A percentile compares a stretch with the other conserved stretches of the same genome.
These are phyloP conservation scores for Lepilemur ruficaudatus DNA, from an alignment of 2,797 vertebrate species.

Conservation along the genomic window DNA sequence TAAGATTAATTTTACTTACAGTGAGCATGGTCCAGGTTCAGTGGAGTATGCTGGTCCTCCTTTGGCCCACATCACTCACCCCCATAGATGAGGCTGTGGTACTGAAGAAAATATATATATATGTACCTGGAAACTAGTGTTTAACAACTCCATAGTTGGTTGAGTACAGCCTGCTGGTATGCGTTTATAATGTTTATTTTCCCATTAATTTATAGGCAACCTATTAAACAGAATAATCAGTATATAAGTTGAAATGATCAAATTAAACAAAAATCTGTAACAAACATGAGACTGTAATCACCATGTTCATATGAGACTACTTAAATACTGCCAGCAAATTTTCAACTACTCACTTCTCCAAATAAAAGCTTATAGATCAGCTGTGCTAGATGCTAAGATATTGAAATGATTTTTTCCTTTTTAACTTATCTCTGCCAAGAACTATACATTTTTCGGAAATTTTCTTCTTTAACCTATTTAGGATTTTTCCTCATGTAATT, in stretches of 20 bases:
- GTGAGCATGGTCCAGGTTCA: background rate
- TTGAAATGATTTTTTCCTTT: background rate
- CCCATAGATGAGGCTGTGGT: background rate
- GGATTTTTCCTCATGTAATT: background rate
- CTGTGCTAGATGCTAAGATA: background rate
- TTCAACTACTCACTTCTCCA: background rate
- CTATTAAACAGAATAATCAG: background rate
- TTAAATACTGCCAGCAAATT: background rate
- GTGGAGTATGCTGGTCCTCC: background rate
- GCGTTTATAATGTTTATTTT: background rate
- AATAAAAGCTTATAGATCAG: background rate
- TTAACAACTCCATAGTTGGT: background rate
- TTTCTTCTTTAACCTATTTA: background rate
- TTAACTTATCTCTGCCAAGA: background rate
- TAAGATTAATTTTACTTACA: background rate
- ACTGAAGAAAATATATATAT: background rate
- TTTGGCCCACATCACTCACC: background rate
- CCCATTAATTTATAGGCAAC: background rate
- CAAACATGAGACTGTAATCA: background rate
- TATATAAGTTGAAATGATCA: background rate
- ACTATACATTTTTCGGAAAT: slow-evolving; percentile 2
- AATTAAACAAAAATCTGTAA: background rate
- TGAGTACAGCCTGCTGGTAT: background rate
- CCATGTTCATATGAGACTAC: background rate
- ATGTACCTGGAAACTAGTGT: background rate